Evolutionary conservation across 2,797 vertebrate species (phyloP), one percentile per base, ranked within the genome.

Genomic region (Picus viridis): DNA sequence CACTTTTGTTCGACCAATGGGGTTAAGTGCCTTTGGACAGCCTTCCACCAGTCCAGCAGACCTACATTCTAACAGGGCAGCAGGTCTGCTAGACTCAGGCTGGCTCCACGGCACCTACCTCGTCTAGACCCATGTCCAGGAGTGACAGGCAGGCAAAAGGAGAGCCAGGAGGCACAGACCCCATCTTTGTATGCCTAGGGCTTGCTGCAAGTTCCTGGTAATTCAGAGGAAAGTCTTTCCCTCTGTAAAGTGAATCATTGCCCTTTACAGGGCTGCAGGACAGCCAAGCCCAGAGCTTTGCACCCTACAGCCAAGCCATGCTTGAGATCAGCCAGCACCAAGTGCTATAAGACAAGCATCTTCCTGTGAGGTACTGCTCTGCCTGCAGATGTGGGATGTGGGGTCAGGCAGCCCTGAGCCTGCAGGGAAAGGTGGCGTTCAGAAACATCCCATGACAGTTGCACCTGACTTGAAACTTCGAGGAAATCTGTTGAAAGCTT

Each of bases 401-500:
- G 30, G 49, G 4, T 15, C 57, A 64, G 63, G 45, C 32, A 84
- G 34, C 4, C 27, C 41, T 39, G 39, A 59, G 61, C 30, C 62
- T 3, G 1, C 8, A 1, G 15, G 49, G 47, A 47, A 67, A 16
- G 29, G 23, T 39, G 12, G 5, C 3, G 1, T 14, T 47, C 49
- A 56, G 45, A 63, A 63, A 29, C 26, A 23, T 39, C 17, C 54
- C 0, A 0, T 16, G 16, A 36, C 26, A 34, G n/a, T n/a, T n/a
- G 16, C 26, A 51, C n/a, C 53, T 53, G 61, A 26, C 57, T 64
- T 51, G 19, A 69, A 53, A 45, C 30, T 36, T 61, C 16, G 27
- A 53, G 30, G 45, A 49, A 70, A 73, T 27, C 0, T 0, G 12
- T 3, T 29, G 24, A 63, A 74, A 82, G 12, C 12, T 18, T 26